Evolutionary conservation across 2,797 vertebrate genomes (phyloP), one percentile per base, ranked within the genome.

Genomic region (Lycodopsis pacificus): DNA sequence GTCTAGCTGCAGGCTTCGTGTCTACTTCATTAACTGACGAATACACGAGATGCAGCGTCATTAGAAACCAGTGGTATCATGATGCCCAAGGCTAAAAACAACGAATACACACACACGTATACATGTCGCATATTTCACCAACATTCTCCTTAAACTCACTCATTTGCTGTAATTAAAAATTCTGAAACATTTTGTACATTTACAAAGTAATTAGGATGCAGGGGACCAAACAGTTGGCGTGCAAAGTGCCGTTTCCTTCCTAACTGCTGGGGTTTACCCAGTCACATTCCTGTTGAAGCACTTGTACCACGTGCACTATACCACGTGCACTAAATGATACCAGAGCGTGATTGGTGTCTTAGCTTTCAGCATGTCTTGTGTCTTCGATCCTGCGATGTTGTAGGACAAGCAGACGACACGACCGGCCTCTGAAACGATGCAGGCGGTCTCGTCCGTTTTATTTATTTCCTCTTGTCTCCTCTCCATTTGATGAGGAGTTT

Each of bases 401-500:
- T 59, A 46, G 32, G 66, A 66, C 56, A 30, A 69, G 58, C 67
- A 61, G 65, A 53, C 69, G 58, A 22, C 68, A 65, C 59, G 42
- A 65, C 76, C 64, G 76, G 48, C 83, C 72, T 68, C 58, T 81
- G 19, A 79, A 75, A 62, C 7, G 4, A 77, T 76, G 69, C 65
- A 36, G 65, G 30, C 76, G 49, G 61, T 48, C 62, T 34, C 62
- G 58, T 87, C 88, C 85, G 65, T 65, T 65, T 25, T 19, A n/a
- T 46, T 85, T n/a, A n/a, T 46, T 85, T 83, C 79, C 70, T 77
- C 67, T 46, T 25, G n/a, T 81, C 67, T 86, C 79, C 51, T 73
- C 49, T 90, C 78, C 80, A 77, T 91, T 93, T 92, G 79, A 93
- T 89, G 81, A 91, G 79, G 85, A 86, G 79, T 83, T 84, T 79